phyloP scores from a whole-genome alignment of 2,113 vertebrate species.

The Helogale parvula region DNA sequence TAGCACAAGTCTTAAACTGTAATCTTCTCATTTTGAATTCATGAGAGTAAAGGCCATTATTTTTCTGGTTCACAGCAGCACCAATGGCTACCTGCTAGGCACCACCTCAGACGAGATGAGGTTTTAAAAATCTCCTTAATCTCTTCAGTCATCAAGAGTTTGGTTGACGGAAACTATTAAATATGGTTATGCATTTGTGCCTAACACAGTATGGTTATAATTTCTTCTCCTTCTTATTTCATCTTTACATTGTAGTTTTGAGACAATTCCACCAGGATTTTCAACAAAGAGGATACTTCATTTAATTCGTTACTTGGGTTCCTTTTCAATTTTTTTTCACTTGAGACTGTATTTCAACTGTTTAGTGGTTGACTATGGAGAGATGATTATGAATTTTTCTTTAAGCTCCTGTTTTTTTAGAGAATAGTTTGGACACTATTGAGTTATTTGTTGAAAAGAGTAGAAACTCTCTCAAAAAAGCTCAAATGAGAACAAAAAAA shows the following conservation, averaged over 20 bases:
- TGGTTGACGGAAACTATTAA: background rate
- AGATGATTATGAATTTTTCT: background rate
- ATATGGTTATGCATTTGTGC: background rate
- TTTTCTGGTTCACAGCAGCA: background rate
- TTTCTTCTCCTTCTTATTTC: background rate
- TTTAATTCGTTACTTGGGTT: background rate
- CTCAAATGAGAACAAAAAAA: background rate
- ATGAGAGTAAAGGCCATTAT: background rate
- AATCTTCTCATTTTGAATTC: background rate
- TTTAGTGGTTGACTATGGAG: background rate
- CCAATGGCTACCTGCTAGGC: background rate
- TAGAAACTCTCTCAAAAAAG: background rate
- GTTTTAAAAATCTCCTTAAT: background rate
- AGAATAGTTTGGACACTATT: background rate
- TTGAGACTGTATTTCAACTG: background rate
- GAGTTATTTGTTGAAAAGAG: background rate
- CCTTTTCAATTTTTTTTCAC: slow-evolving; percentile 17
- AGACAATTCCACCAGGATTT: background rate
- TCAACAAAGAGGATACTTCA: background rate
- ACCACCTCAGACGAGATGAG: background rate
- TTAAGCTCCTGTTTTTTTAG: background rate
- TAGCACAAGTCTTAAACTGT: background rate
- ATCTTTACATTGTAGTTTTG: slow-evolving; percentile 8
- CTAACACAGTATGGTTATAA: background rate
- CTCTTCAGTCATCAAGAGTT: background rate